These are phyloP conservation scores for Ditula angustiorana DNA, from an alignment of 2,888 invertebrate species.

Conservation along the genomic window DNA sequence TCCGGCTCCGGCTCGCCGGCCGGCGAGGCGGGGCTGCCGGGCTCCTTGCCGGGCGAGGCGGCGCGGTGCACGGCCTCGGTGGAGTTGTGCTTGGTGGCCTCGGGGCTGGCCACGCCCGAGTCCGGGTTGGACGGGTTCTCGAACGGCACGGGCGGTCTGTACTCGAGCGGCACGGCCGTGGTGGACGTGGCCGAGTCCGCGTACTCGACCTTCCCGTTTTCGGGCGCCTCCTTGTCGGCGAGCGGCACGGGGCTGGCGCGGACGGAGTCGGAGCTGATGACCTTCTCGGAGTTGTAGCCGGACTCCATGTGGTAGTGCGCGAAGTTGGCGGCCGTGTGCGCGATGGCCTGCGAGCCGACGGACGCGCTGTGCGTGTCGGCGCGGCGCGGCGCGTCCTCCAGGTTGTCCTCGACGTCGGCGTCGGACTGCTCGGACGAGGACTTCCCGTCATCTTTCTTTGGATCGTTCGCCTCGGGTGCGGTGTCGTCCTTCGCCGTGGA, in stretches of 20 bases:
- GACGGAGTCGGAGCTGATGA: slow-evolving; percentile 78
- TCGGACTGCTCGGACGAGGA: slow-evolving; percentile 90
- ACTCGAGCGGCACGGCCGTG: slow-evolving; percentile 67
- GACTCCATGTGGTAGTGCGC: slow-evolving; percentile 86
- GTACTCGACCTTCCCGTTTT: slow-evolving; percentile 84
- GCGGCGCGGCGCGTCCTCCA: slow-evolving; percentile 82
- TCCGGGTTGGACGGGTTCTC: slow-evolving; percentile 80
- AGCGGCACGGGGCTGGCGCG: slow-evolving; percentile 77
- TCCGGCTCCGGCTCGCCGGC: slow-evolving; percentile 74
- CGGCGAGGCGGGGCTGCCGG: slow-evolving; percentile 77
- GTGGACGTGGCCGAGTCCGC: slow-evolving; percentile 72
- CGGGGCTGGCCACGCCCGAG: slow-evolving; percentile 85
- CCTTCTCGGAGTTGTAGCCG: slow-evolving; percentile 87
- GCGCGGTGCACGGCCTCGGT: slow-evolving; percentile 81
- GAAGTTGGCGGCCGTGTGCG: slow-evolving; percentile 77
- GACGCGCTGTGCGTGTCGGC: slow-evolving; percentile 61
- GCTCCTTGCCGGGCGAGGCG: slow-evolving; percentile 76
- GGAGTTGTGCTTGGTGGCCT: slow-evolving; percentile 84
- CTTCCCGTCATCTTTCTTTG: slow-evolving; percentile 77
- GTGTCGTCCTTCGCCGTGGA: slow-evolving; percentile 67
- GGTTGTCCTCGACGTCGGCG: slow-evolving; percentile 93
- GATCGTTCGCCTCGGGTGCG: slow-evolving; percentile 62
- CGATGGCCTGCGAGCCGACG: slow-evolving; percentile 63
- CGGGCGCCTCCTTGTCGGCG: slow-evolving; percentile 84
- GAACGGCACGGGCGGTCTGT: slow-evolving; percentile 71